phyloP scores from a whole-genome alignment of 1,140 invertebrate genomes.

The Drosophila parabipectinata region DNA sequence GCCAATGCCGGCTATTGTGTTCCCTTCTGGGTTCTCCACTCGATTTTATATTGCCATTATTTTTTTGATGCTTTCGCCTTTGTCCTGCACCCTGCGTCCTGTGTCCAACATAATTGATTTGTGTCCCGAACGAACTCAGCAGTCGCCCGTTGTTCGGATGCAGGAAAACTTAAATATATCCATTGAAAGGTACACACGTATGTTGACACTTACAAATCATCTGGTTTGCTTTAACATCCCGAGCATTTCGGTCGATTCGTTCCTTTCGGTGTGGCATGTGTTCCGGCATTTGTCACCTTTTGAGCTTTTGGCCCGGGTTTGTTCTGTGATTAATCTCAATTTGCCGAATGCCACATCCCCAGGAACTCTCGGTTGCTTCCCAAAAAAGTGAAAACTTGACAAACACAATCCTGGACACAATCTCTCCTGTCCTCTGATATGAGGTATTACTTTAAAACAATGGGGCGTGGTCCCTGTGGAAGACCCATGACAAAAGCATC shows the following conservation, averaged over 20 bases:
- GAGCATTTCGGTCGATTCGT: slow-evolving; percentile 54
- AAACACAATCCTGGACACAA: not conserved
- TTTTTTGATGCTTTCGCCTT: slow-evolving; percentile 22
- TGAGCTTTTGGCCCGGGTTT: slow-evolving; percentile 47
- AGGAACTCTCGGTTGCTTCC: slow-evolving; percentile 11
- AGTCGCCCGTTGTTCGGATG: slow-evolving; percentile 52
- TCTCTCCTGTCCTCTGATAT: slow-evolving; percentile 5
- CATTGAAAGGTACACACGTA: slow-evolving; percentile 3
- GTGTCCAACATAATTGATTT: slow-evolving; percentile 70
- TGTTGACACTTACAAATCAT: slow-evolving; percentile 70
- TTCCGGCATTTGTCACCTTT: slow-evolving; percentile 71
- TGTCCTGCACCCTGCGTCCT: slow-evolving; percentile 13
- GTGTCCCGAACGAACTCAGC: slow-evolving; percentile 51
- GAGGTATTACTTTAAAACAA: not conserved
- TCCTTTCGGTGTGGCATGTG: slow-evolving; percentile 10
- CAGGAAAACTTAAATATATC: slow-evolving; percentile 72
- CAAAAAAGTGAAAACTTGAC: slow-evolving; percentile 27
- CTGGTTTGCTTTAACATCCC: slow-evolving; percentile 55
- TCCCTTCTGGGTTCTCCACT: slow-evolving; percentile 22
- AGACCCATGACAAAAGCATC: slow-evolving; percentile 14
- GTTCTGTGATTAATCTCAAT: slow-evolving; percentile 77
- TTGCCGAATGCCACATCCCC: slow-evolving; percentile 52
- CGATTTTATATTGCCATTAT: slow-evolving; percentile 32
- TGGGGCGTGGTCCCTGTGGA: slow-evolving; percentile 13
- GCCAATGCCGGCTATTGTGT: slow-evolving; percentile 76